Percentiles rank a stretch among this genome's conserved stretches.
These are phyloP conservation scores for Drosophila falleni DNA, from an alignment of 2,888 invertebrate genomes.

Conservation along the genomic window DNA sequence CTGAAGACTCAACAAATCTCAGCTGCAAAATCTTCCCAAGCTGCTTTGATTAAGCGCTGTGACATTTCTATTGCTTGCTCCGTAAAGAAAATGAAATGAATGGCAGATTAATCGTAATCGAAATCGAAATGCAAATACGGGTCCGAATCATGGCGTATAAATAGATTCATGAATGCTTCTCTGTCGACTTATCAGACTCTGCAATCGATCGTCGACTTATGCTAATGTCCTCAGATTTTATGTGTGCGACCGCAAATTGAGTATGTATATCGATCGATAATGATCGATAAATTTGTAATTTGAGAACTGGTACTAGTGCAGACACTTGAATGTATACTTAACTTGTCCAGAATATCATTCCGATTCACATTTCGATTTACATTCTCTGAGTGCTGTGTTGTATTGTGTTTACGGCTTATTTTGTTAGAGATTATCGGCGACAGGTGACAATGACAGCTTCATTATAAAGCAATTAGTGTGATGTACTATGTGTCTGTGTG, in stretches of 20 bases:
- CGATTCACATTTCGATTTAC: slow-evolving; percentile 4
- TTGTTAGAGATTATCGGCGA: slow-evolving; percentile 75
- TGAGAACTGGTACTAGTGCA: background rate
- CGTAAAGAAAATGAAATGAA: slow-evolving; percentile 70
- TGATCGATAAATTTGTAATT: background rate
- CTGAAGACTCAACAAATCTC: slow-evolving; percentile 19
- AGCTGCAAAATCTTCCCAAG: slow-evolving; percentile 70
- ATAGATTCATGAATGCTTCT: slow-evolving; percentile 44
- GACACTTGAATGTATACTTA: slow-evolving; percentile 12
- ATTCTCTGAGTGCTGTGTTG: slow-evolving; percentile 4
- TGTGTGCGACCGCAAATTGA: background rate
- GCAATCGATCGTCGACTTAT: slow-evolving; percentile 37
- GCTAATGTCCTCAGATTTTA: slow-evolving; percentile 40
- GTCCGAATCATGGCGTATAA: slow-evolving; percentile 45
- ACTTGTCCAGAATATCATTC: slow-evolving; percentile 5
- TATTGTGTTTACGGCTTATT: slow-evolving; percentile 40
- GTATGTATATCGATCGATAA: slow-evolving; percentile 11
- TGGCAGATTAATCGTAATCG: slow-evolving; percentile 71
- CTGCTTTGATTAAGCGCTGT: slow-evolving; percentile 75
- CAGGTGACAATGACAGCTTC: slow-evolving; percentile 84
- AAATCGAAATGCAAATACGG: slow-evolving; percentile 34
- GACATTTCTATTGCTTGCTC: slow-evolving; percentile 72
- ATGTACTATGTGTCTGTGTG: slow-evolving; percentile 24
- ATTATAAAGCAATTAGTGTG: slow-evolving; percentile 81
- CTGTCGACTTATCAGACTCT: slow-evolving; percentile 28